Evolutionary conservation across 2,797 vertebrate genomes (phyloP).

Genomic region (Gobio occitaniae): DNA sequence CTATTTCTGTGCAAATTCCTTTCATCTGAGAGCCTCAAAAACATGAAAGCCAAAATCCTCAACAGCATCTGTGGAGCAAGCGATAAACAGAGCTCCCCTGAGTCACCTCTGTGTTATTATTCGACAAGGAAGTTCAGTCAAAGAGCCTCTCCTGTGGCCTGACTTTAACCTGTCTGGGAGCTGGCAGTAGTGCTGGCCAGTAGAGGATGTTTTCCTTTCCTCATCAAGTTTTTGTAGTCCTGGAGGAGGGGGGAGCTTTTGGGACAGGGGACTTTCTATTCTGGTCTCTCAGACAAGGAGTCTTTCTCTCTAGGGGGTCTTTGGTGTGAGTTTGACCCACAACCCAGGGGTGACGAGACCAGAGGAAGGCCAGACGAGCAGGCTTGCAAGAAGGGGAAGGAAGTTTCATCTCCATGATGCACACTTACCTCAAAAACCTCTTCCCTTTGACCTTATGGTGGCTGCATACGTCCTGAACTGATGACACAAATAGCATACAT

Average conservation of each 20-base stretch:
- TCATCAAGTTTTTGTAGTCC: slow-evolving; percentile 71
- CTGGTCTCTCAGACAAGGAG: slow-evolving; percentile 49
- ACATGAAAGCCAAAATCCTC: slow-evolving; percentile 23
- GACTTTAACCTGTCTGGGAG: slow-evolving; percentile 70
- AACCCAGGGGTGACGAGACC: slow-evolving; percentile 59
- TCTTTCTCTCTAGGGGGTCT: slow-evolving; percentile 65
- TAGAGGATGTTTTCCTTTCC: slow-evolving; percentile 78
- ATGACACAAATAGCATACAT: background rate
- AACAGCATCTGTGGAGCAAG: slow-evolving; percentile 36
- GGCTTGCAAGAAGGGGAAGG: slow-evolving; percentile 46
- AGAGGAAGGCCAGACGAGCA: slow-evolving; percentile 55
- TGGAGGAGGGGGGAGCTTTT: slow-evolving; percentile 50
- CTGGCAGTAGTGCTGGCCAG: slow-evolving; percentile 67
- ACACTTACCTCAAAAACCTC: slow-evolving; percentile 16
- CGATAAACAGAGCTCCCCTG: slow-evolving; percentile 53
- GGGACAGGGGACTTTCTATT: slow-evolving; percentile 68
- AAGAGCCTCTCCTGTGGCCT: slow-evolving; percentile 51
- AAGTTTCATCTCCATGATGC: slow-evolving; percentile 55
- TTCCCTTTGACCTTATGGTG: slow-evolving; percentile 35
- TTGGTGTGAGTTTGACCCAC: slow-evolving; percentile 64
- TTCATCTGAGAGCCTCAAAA: slow-evolving; percentile 30
- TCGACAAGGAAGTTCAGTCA: slow-evolving; percentile 70
- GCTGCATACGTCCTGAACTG: background rate
- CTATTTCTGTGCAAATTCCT: background rate
- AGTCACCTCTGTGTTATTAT: slow-evolving; percentile 61